Percentiles rank a stretch among this genome's conserved stretches.
Evolutionary conservation across 2,888 invertebrate species (phyloP).

Genomic region (Axea sp.): DNA sequence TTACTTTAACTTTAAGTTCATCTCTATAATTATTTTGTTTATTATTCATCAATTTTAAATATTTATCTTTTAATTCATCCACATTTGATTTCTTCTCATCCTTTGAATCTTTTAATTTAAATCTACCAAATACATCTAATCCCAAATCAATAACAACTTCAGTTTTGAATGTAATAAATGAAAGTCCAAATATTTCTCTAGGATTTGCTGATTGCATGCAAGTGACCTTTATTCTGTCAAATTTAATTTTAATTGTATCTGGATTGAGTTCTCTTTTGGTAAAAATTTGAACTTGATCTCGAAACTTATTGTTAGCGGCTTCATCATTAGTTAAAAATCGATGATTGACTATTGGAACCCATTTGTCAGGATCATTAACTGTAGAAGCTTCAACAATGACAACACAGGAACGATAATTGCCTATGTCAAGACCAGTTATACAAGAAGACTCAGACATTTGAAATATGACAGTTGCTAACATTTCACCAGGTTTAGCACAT

Average conservation of each 20-base stretch:
- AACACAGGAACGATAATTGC: slow-evolving; percentile 75
- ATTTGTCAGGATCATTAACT: slow-evolving; percentile 72
- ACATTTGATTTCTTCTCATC: slow-evolving; percentile 35
- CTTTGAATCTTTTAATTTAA: slow-evolving; percentile 70
- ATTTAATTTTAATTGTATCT: slow-evolving; percentile 71
- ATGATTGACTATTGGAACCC: slow-evolving; percentile 74
- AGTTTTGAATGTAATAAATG: slow-evolving; percentile 71
- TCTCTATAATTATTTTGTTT: slow-evolving; percentile 68
- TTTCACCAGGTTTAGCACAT: slow-evolving; percentile 74
- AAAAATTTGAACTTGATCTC: slow-evolving; percentile 75
- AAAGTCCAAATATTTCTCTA: slow-evolving; percentile 73
- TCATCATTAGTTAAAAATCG: slow-evolving; percentile 75
- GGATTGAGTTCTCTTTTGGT: slow-evolving; percentile 74
- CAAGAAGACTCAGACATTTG: slow-evolving; percentile 71
- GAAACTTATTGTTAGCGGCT: slow-evolving; percentile 73
- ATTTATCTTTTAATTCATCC: slow-evolving; percentile 72
- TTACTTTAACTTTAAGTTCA: slow-evolving; percentile 68
- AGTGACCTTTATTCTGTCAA: slow-evolving; percentile 74
- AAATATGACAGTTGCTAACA: slow-evolving; percentile 72
- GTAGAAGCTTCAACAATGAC: slow-evolving; percentile 75
- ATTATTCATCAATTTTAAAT: slow-evolving; percentile 63
- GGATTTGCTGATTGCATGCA: slow-evolving; percentile 77
- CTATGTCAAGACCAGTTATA: slow-evolving; percentile 75
- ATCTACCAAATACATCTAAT: slow-evolving; percentile 73
- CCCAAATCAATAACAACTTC: slow-evolving; percentile 72